Percentiles rank a stretch among this genome's conserved stretches.
phyloP scores from a whole-genome alignment of 1,140 invertebrate species.

The Caenorhabditis remanei region DNA sequence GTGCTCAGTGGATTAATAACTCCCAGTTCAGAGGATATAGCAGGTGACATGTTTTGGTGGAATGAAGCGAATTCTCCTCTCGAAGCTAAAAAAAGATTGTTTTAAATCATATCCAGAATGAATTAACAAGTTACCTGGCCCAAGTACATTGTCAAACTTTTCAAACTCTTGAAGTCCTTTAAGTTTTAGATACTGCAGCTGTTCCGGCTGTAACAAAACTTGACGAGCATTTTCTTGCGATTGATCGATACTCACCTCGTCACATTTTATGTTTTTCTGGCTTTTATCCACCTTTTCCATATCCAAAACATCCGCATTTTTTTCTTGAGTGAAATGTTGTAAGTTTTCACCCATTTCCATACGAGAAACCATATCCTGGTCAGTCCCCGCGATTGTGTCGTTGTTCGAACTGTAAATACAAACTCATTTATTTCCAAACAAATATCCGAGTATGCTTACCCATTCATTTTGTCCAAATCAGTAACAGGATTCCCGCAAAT shows the following conservation, averaged over 20 bases:
- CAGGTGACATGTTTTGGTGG: not conserved
- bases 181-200: not conserved
- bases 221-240: not conserved
- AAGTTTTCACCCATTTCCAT: constrained; percentile 3
- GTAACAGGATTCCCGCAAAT: constrained; percentile 34
- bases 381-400: not conserved
- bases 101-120: not conserved
- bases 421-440: too few species aligned
- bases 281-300: not conserved
- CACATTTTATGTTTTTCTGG: constrained; percentile 12
- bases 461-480: constrained; percentile 42
- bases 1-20: not conserved
- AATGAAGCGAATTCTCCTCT: constrained; percentile 10
- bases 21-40: not conserved
- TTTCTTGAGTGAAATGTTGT: not conserved
- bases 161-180: not conserved
- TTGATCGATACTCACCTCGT: not conserved
- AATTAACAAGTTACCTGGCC: not conserved
- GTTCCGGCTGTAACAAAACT: constrained; percentile 3
- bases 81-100: constrained; percentile 5
- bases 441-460: not conserved
- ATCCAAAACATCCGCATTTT: not conserved
- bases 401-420: too few species aligned
- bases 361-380: not conserved
- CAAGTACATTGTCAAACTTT: not conserved